Percentiles rank a stretch among this genome's conserved stretches.
Conservation (phyloP, 2,888 invertebrate genomes). For the Merodon equestris region DNA sequence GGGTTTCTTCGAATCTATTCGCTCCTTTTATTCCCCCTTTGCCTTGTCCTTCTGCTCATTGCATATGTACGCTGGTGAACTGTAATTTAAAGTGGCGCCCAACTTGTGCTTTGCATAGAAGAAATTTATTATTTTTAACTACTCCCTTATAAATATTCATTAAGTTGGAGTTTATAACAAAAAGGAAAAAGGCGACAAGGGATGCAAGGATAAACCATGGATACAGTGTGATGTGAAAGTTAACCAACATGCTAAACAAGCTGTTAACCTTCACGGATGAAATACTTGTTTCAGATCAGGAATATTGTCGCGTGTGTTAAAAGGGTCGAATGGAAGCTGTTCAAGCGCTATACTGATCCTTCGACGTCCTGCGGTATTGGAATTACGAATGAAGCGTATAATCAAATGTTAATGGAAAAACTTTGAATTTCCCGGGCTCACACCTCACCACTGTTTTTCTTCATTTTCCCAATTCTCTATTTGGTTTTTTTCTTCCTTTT, state of each 20-base stretch:
- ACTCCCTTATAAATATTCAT: slow-evolving; percentile 62
- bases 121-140: slow-evolving; percentile 61
- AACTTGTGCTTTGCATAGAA: slow-evolving; percentile 30
- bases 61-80: slow-evolving; percentile 1
- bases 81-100: slow-evolving; percentile 58
- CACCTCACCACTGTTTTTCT: slow-evolving; percentile 14
- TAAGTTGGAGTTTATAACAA: slow-evolving; percentile 58
- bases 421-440: slow-evolving; percentile 44
- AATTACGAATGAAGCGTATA: slow-evolving; percentile 61
- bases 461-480: not conserved
- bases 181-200: slow-evolving; percentile 6
- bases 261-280: not conserved
- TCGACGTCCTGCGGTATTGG: slow-evolving; percentile 8
- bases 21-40: no score
- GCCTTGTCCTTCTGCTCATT: no score
- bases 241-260: slow-evolving; percentile 8
- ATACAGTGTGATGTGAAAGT: slow-evolving; percentile 15
- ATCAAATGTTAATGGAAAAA: slow-evolving; percentile 69
- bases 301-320: no score
- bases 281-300: no score
- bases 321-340: slow-evolving; percentile 2
- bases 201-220: not conserved
- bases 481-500: no score
- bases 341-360: no score
- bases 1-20: no score